Conservation (phyloP, 2,113 vertebrate genomes). For the Furnarius figulus region DNA sequence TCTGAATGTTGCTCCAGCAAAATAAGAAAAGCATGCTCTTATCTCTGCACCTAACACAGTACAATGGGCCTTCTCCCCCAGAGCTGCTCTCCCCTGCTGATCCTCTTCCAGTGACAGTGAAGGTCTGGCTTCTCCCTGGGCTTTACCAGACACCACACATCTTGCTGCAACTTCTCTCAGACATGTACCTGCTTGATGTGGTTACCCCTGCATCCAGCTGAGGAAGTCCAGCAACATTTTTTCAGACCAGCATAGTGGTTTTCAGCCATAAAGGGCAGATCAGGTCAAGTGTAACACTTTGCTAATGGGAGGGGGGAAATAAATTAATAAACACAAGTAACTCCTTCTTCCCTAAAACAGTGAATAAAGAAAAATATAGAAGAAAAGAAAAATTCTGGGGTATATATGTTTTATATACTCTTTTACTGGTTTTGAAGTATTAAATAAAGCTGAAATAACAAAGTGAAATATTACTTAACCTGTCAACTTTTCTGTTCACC, state of each 20-base stretch:
- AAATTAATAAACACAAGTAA: neutral
- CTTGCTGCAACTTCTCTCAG: neutral
- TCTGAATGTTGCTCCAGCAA: neutral
- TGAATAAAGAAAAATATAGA: neutral
- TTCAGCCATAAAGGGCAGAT: neutral
- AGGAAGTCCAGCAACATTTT: neutral
- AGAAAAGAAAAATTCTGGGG: neutral
- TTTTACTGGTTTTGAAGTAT: neutral
- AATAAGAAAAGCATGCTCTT: neutral
- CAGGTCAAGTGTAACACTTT: neutral
- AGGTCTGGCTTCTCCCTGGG: neutral
- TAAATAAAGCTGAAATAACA: neutral
- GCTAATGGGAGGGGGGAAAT: neutral
- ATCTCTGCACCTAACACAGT: neutral
- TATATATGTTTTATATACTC: neutral
- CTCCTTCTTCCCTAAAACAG: too few relatives aligned
- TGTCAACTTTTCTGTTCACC: neutral
- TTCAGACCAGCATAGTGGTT: neutral
- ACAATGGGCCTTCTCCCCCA: neutral
- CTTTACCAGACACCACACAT: neutral
- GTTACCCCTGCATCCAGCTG: neutral
- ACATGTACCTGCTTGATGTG: neutral
- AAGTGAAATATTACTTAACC: neutral
- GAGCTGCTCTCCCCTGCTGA: neutral
- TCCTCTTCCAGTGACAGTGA: rapidly evolving